Conservation (phyloP, 2,888 invertebrate genomes). For the Andrena fulva region DNA sequence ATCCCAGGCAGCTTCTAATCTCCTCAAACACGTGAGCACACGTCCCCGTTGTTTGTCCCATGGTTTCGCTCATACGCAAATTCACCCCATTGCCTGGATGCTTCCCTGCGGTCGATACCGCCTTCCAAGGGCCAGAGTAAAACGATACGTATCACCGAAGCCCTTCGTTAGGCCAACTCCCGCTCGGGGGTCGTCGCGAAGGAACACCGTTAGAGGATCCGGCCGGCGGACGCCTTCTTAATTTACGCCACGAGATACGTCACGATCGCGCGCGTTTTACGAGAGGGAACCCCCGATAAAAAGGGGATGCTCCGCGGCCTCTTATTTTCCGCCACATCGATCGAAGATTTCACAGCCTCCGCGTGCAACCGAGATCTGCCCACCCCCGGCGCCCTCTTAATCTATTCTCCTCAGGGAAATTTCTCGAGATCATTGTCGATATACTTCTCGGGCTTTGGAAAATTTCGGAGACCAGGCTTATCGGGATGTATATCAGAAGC, state of each 20-base stretch:
- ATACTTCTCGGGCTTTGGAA: constrained; percentile 34
- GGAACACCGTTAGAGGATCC: background rate
- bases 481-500: constrained; percentile 53
- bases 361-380: background rate
- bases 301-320: background rate
- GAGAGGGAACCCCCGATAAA: background rate
- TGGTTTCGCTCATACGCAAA: background rate
- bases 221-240: background rate
- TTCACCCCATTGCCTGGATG: background rate
- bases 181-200: background rate
- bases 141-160: background rate
- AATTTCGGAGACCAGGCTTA: constrained; percentile 55
- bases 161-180: constrained; percentile 3
- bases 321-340: constrained; percentile 15
- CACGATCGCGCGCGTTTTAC: constrained; percentile 8
- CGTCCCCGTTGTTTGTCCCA: background rate
- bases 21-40: background rate
- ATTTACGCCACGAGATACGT: constrained; percentile 12
- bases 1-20: constrained; percentile 4
- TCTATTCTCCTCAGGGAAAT: constrained; percentile 52
- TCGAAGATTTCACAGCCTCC: constrained; percentile 18
- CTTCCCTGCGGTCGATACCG: background rate
- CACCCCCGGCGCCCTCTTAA: constrained; percentile 36
- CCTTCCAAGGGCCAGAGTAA: background rate
- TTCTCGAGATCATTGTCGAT: constrained; percentile 53